These are phyloP conservation scores for Channa striata DNA, from an alignment of 2,797 vertebrate species.

Conservation along the genomic window DNA sequence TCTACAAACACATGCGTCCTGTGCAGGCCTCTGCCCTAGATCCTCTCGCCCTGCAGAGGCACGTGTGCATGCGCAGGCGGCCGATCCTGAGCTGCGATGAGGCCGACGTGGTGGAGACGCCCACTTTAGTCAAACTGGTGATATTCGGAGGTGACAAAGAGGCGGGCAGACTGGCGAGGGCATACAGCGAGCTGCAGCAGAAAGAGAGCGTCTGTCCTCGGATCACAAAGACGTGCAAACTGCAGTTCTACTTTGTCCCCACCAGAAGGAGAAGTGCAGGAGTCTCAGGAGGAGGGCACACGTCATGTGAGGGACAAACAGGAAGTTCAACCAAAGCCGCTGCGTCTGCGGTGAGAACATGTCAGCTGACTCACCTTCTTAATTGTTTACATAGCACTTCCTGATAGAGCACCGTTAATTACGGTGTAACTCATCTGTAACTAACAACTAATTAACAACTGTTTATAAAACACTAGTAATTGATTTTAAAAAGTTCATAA, in stretches of 20 bases:
- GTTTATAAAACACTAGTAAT: too few relatives aligned
- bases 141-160: slow-evolving; percentile 94
- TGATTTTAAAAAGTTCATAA: too few relatives aligned
- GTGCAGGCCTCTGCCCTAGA: slow-evolving; percentile 10
- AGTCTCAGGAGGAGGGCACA: slow-evolving; percentile 33
- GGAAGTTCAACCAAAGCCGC: slow-evolving; percentile 57
- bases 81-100: slow-evolving; percentile 92
- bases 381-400: too few relatives aligned
- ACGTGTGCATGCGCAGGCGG: slow-evolving; percentile 82
- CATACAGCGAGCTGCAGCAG: slow-evolving; percentile 90
- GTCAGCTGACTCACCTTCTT: not conserved
- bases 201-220: slow-evolving; percentile 87
- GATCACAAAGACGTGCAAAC: slow-evolving; percentile 90
- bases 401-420: too few relatives aligned
- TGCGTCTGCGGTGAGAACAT: slow-evolving; percentile 53
- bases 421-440: too few relatives aligned
- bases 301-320: slow-evolving; percentile 2
- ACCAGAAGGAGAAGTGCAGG: slow-evolving; percentile 79
- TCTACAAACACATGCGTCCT: slow-evolving; percentile 77
- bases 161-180: slow-evolving; percentile 92
- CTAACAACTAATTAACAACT: too few relatives aligned
- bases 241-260: slow-evolving; percentile 93
- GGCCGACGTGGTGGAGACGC: slow-evolving; percentile 58
- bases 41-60: slow-evolving; percentile 57
- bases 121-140: slow-evolving; percentile 88